These are phyloP conservation scores for Atherinomorus stipes DNA, from an alignment of 2,113 vertebrate genomes.

Conservation along the genomic window DNA sequence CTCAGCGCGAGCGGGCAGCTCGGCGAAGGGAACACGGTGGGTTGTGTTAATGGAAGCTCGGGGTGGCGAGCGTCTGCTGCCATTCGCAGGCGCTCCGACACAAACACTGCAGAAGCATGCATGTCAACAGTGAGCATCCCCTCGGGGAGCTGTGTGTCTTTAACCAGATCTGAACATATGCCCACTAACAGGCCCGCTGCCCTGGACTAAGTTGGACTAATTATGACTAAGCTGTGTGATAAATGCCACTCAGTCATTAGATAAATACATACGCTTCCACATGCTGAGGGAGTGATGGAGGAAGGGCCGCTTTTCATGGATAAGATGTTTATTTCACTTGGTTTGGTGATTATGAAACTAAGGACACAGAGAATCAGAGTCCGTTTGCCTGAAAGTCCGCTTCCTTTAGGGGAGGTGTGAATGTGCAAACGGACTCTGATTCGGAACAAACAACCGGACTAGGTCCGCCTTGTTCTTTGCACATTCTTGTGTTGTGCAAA, in stretches of 20 bases:
- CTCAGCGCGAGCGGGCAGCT: constrained; percentile 45
- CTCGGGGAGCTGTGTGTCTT: constrained; percentile 63
- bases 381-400: too few relatives aligned
- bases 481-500: too few relatives aligned
- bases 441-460: too few relatives aligned
- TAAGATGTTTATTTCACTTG: neutral
- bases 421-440: too few relatives aligned
- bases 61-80: constrained; percentile 60
- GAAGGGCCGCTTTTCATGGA: neutral
- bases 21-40: constrained; percentile 50
- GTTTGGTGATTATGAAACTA: neutral
- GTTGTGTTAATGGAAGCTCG: constrained; percentile 65
- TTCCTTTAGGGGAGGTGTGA: too few relatives aligned
- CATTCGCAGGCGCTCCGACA: constrained; percentile 20
- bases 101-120: constrained; percentile 20
- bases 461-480: too few relatives aligned
- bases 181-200: constrained; percentile 61
- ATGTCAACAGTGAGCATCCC: constrained; percentile 39
- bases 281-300: constrained; percentile 24
- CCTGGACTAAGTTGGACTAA: constrained; percentile 69
- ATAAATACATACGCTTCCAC: constrained; percentile 52
- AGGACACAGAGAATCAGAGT: too few relatives aligned
- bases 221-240: constrained; percentile 78
- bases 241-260: constrained; percentile 56
- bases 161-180: constrained; percentile 77